Evolutionary conservation across 2,797 vertebrate genomes (phyloP), one percentile per base, ranked within the genome.

Genomic region (Oreochromis mossambicus): DNA sequence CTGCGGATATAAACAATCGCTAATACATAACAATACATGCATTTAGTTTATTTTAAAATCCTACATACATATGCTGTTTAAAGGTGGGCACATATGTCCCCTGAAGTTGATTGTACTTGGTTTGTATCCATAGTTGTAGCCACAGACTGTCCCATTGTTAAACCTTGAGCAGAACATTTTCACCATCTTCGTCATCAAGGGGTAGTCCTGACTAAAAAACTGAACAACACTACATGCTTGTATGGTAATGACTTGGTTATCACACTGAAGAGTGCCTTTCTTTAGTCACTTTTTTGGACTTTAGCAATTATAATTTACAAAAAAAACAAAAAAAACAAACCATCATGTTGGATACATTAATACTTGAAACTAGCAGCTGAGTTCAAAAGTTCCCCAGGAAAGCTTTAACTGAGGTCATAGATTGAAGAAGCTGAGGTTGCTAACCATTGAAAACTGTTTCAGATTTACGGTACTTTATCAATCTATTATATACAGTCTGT

Each of bases 271-370:
- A 26, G 29, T 70, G 21, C 14, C 14, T 7, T 17, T 15, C 38
- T 73, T 43, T 73, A 29, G 24, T 26, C 68, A 19, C 15, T 26
- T 48, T 5, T 70, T 48, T 48, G 6, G 10, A 8, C 68, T 73
- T 26, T 12, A 48, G 6, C 5, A 46, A 48, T 29, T 46, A 12
- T 73, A 8, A 73, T 17, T 48, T 29, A 48, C 3, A 73, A 48
- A 73, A 9, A 66, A 38, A 55, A 3, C 2, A 41, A 24, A 21
- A 2, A 24, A 26, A 24, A 6, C 15, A 3, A 0, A 0, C 3
- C 66, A 46, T 70, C 14, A 26, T 7, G 41, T 46, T 70, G 66
- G 21, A 46, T 46, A 73, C 14, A 48, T 48, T 73, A 73, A 73
- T 24, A 73, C 43, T 73, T 73, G 0, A 73, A 73, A 73, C 68